phyloP scores from a whole-genome alignment of 2,888 invertebrate species.

The Cyaniris semiargus region DNA sequence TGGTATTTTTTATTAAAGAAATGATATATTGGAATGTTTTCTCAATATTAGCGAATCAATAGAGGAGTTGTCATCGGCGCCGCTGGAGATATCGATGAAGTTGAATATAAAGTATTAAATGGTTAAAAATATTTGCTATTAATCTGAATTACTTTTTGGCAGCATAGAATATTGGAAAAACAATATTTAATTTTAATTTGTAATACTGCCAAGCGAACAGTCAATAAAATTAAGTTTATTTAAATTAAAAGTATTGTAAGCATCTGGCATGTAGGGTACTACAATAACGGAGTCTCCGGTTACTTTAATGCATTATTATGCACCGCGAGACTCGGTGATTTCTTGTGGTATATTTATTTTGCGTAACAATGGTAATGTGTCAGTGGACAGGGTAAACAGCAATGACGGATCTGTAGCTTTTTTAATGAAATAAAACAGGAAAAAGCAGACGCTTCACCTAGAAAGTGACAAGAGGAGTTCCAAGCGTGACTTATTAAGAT shows the following conservation, averaged over 20 bases:
- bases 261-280: not conserved
- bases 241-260: not conserved
- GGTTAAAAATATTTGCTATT: not conserved
- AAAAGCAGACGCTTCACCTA: not conserved
- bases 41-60: conserved; percentile 4
- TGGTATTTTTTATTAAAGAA: conserved; percentile 7
- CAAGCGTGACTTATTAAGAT: too few relatives aligned
- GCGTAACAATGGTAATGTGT: not conserved
- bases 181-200: too few relatives aligned
- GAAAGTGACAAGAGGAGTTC: not conserved
- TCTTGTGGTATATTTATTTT: not conserved
- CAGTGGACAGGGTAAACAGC: not conserved
- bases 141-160: not conserved
- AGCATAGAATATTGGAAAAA: too few relatives aligned
- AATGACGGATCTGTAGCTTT: not conserved
- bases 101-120: not conserved
- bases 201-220: not conserved
- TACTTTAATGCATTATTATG: conserved; percentile 6
- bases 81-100: conserved; percentile 11
- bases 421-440: too few relatives aligned
- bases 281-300: not conserved
- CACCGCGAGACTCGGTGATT: not conserved
- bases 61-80: not conserved
- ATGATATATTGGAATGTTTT: conserved; percentile 10
- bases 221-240: not conserved